Conservation (phyloP, 2,888 invertebrate genomes). For the Helleia helle region DNA sequence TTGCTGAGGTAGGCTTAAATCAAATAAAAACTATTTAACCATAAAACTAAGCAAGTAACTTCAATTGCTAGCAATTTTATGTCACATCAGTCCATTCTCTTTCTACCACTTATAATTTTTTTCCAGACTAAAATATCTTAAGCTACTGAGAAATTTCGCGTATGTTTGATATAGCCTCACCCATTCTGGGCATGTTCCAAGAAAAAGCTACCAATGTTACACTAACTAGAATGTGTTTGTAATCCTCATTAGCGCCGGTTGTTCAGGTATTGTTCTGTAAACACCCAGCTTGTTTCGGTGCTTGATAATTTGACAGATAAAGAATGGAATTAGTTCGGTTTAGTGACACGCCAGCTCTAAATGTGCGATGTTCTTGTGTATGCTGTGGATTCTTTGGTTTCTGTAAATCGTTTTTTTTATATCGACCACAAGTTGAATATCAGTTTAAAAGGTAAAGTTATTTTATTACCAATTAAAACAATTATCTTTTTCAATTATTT, state of each 20-base stretch:
- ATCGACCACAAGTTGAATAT: too few species aligned
- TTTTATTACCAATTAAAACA: too few species aligned
- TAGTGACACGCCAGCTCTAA: slow-evolving; percentile 5
- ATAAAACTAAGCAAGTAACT: too few species aligned
- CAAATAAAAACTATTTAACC: too few species aligned
- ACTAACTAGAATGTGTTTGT: slow-evolving; percentile 41
- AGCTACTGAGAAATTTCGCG: slow-evolving; percentile 9
- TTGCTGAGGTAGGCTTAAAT: too few species aligned
- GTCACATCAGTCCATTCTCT: too few species aligned
- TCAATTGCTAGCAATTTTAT: too few species aligned
- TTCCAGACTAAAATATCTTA: slow-evolving; percentile 1
- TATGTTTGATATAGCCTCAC: slow-evolving; percentile 1
- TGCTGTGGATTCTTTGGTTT: background rate
- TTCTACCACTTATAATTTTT: too few species aligned
- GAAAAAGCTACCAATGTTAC: slow-evolving; percentile 55
- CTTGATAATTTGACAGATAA: slow-evolving; percentile 49
- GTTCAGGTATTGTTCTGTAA: slow-evolving; percentile 33
- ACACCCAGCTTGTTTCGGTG: slow-evolving; percentile 29
- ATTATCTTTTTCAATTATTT: too few species aligned
- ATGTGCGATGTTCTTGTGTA: slow-evolving; percentile 1
- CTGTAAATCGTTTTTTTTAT: background rate
- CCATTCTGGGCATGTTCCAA: slow-evolving; percentile 25
- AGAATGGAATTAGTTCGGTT: slow-evolving; percentile 47
- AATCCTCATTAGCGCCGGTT: slow-evolving; percentile 27
- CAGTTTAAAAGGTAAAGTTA: too few species aligned